Percentiles rank a stretch among this genome's conserved stretches.
phyloP scores from a whole-genome alignment of 2,797 vertebrate species.

The Takifugu ocellatus region DNA sequence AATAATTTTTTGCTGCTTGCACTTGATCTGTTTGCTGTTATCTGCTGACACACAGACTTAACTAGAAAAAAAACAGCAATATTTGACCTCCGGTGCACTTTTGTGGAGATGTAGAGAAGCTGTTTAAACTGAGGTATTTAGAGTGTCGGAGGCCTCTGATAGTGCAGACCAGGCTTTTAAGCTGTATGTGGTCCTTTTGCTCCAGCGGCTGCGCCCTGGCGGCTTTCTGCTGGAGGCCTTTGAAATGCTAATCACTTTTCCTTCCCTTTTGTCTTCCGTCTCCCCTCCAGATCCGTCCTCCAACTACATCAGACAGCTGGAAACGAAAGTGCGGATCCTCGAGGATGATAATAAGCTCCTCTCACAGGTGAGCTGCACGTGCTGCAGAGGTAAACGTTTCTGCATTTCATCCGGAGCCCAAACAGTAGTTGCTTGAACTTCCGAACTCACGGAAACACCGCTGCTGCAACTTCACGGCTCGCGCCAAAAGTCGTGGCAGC shows the following conservation, averaged over 20 bases:
- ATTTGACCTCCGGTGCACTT: too few relatives aligned
- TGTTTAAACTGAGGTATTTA: not conserved
- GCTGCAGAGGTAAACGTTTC: too few relatives aligned
- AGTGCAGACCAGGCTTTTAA: slow-evolving; percentile 24
- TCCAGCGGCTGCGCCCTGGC: slow-evolving; percentile 19
- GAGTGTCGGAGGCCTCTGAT: not conserved
- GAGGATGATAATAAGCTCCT: slow-evolving; percentile 90
- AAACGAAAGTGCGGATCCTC: slow-evolving; percentile 90
- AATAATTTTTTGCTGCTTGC: too few relatives aligned
- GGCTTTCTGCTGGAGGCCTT: slow-evolving; percentile 39
- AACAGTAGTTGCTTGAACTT: not conserved
- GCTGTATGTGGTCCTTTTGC: slow-evolving; percentile 43
- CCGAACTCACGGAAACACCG: not conserved
- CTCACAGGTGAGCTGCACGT: slow-evolving; percentile 79
- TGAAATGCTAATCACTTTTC: slow-evolving; percentile 64
- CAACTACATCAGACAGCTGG: slow-evolving; percentile 91
- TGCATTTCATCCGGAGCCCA: not conserved
- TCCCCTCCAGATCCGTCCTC: slow-evolving; percentile 84
- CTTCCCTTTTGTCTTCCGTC: slow-evolving; percentile 24
- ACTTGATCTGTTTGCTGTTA: too few relatives aligned
- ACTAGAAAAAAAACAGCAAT: too few relatives aligned
- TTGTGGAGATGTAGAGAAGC: not conserved
- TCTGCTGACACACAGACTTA: too few relatives aligned
- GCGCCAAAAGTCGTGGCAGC: slow-evolving; percentile 7
- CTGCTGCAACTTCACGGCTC: slow-evolving; percentile 17